These are phyloP conservation scores for Alethe diademata DNA, from an alignment of 2,113 vertebrate genomes.

Conservation along the genomic window DNA sequence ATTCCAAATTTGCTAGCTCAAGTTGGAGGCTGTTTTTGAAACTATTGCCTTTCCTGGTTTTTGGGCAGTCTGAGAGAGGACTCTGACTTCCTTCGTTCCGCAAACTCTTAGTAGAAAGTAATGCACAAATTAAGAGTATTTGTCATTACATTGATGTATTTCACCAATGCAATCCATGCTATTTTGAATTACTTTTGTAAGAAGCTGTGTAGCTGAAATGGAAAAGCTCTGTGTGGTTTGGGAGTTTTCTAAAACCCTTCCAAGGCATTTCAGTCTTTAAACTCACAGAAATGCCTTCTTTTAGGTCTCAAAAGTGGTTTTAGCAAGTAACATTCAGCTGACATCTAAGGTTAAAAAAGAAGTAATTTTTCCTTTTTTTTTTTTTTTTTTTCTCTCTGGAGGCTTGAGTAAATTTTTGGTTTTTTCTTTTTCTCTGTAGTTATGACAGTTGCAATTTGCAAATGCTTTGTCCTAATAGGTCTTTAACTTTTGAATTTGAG, in stretches of 20 bases:
- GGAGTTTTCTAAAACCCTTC: neutral
- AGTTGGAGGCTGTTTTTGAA: neutral
- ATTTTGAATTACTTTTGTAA: neutral
- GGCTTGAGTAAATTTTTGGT: neutral
- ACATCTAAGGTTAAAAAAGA: neutral
- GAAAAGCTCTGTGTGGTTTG: neutral
- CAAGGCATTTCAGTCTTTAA: neutral
- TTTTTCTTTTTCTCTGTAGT: neutral
- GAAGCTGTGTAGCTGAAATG: neutral
- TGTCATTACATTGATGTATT: neutral
- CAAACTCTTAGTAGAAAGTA: neutral
- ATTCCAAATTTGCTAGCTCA: neutral
- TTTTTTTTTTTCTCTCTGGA: too few species aligned
- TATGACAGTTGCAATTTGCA: neutral
- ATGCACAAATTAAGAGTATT: neutral
- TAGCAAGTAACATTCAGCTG: neutral
- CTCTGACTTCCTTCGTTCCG: neutral
- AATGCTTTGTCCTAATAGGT: neutral
- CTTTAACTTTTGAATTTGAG: neutral
- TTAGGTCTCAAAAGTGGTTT: neutral
- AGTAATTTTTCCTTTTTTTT: neutral
- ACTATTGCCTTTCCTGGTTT: neutral
- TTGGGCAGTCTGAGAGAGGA: neutral
- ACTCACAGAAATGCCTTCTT: neutral
- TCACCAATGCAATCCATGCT: neutral